Evolutionary conservation across 2,797 vertebrate species (phyloP), one percentile per base, ranked within the genome.

Genomic region (Fundulus diaphanus): DNA sequence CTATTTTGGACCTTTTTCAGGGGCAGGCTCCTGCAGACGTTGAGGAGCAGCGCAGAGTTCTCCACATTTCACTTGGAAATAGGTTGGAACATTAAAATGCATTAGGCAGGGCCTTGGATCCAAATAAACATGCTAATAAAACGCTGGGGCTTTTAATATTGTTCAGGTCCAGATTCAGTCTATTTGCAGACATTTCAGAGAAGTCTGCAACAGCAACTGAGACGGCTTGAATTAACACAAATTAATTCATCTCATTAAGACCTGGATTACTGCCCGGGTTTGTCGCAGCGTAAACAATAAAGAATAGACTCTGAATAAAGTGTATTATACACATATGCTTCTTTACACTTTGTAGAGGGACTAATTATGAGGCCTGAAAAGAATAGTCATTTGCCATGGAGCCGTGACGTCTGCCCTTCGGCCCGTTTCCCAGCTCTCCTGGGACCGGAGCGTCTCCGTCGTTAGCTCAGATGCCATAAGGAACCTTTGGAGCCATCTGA

Each of bases 111-210:
- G 85, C 86, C 84, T 89, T 73, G 84, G 88, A 90, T 94, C 83
- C 83, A 90, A 93, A 91, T 89, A 87, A 82, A 92, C 92, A 94
- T 92, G 90, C 88, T 90, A 91, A 92, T 90, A 85, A 85, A 77
- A 85, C 54, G 29, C 88, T 69, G 82, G 75, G 81, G 87, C 84
- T 82, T 83, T 88, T 86, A 92, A 91, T 90, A 90, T 92, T 89
- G 88, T 85, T 89, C 71, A 54, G 68, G 84, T 81, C 6, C 52
- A 35, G 68, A 78, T 86, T 79, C 68, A 51, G 87, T 91, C 88
- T 89, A 87, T 85, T 92, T 84, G 83, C 72, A 90, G 93, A 90
- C 88, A 85, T 78, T 82, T 56, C 63, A 81, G 76, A 77, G 44
- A 69, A 33, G 52, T 24, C 75, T 63, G 3, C 63, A 76, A 76